Conservation (phyloP, 2,797 vertebrate species). For the Mareca strepera region DNA sequence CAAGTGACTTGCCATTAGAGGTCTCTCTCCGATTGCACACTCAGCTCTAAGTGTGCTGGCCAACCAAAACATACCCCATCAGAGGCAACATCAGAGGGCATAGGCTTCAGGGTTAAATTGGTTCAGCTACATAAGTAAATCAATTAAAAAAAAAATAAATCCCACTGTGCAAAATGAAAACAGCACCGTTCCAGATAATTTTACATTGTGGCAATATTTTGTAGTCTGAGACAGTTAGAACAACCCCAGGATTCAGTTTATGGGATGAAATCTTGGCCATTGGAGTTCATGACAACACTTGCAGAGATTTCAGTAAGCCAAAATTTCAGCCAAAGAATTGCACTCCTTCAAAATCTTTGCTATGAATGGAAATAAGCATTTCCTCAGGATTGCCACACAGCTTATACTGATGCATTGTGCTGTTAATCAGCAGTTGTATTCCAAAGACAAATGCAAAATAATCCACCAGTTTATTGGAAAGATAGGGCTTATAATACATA, state of each 20-base stretch:
- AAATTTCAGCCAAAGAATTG: neutral
- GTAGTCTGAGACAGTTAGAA: neutral
- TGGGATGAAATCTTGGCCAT: neutral
- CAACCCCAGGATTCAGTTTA: neutral
- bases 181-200: neutral
- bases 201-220: neutral
- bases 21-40: neutral
- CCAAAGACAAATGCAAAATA: neutral
- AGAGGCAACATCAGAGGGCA: neutral
- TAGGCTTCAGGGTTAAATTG: neutral
- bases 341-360: neutral
- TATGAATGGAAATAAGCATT: neutral
- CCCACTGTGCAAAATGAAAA: neutral
- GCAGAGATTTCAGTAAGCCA: neutral
- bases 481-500: neutral
- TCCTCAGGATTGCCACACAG: neutral
- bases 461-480: neutral
- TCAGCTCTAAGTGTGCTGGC: neutral
- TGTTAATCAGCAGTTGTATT: neutral
- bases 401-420: neutral
- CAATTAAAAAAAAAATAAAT: neutral
- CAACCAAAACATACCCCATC: neutral
- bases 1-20: conserved; percentile 16
- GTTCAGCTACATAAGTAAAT: neutral
- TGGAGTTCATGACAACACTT: neutral